These are phyloP conservation scores for Petrocephalus microphthalmus DNA, from an alignment of 2,113 vertebrate species.

Conservation along the genomic window DNA sequence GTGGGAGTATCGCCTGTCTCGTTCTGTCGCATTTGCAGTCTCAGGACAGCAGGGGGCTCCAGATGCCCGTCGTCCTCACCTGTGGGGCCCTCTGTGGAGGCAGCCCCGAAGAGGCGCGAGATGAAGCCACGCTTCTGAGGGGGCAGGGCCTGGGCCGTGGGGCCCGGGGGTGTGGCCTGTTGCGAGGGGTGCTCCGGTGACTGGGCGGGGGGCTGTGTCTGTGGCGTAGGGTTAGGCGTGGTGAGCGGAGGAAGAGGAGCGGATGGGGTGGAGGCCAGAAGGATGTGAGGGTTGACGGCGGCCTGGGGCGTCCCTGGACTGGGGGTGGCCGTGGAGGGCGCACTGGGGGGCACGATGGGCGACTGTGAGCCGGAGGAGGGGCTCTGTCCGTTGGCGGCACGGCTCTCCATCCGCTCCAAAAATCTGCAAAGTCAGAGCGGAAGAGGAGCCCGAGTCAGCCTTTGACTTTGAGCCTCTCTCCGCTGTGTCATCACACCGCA, in stretches of 20 bases:
- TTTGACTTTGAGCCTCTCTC: background rate
- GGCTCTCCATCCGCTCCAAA: conserved; percentile 75
- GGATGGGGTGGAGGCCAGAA: conserved; percentile 14
- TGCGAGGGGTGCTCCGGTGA: background rate
- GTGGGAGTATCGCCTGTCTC: background rate
- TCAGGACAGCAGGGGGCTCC: background rate
- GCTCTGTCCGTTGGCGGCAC: conserved; percentile 65
- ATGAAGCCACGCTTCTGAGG: conserved; percentile 64
- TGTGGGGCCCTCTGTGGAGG: conserved; percentile 42
- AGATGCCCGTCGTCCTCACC: conserved; percentile 41
- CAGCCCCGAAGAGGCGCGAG: conserved; percentile 62
- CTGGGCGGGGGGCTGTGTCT: rapidly evolving
- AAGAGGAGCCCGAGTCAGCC: background rate
- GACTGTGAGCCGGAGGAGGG: conserved; percentile 75
- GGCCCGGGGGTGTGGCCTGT: background rate
- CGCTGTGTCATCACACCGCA: background rate
- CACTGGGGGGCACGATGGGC: conserved; percentile 55
- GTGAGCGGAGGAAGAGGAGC: background rate
- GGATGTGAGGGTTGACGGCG: background rate
- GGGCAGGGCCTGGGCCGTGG: background rate
- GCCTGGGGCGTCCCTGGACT: conserved; percentile 64
- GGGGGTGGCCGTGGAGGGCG: conserved; percentile 60
- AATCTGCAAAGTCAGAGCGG: conserved; percentile 56
- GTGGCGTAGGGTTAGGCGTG: conserved; percentile 5
- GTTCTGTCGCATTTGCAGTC: background rate